Evolutionary conservation across 2,888 invertebrate genomes (phyloP), one percentile per base, ranked within the genome.

Genomic region (Chrysolina oricalcia): DNA sequence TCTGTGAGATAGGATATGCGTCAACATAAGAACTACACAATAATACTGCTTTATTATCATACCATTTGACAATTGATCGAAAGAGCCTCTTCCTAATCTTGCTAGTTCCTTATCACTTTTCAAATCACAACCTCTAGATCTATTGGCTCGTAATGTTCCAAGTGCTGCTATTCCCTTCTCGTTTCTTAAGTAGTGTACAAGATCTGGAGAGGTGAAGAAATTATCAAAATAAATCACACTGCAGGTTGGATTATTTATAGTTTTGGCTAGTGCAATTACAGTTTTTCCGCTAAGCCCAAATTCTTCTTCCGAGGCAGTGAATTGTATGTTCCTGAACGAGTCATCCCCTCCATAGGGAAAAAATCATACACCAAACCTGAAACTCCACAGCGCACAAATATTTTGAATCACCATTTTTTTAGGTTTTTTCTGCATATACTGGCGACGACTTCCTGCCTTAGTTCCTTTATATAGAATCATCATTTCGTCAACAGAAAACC

Each of bases 211-310:
- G 27, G 63, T 21, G 62, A 72, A 66, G 46, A 59, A 72, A 56
- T 64, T 66, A 56, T 72, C 72, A 72, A 72, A 72, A 53, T 72
- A 72, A 27, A 66, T 15, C 17, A 72, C 56, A 21, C 17, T 50
- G 63, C 65, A 71, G 17, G 65, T 53, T 48, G 65, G 64, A 53
- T n/a, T n/a, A n/a, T n/a, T n/a, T n/a, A n/a, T n/a, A n/a, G n/a
- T n/a, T n/a, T n/a, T n/a, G n/a, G n/a, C 65, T n/a, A 66, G 66
- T 9, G 66, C 41, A 41, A 66, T 53, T 23, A 72, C 72, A 15
- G 50, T 56, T 72, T 72, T 50, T 65, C 17, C 56, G 27, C 66
- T 50, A 10, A 72, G 23, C 15, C 65, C 56, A 65, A 72, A 65
- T 11, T 9, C 9, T 56, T 56, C 53, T 64, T 70, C 70, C 19